These are phyloP conservation scores for Heliothis subflexa DNA, from an alignment of 1,140 invertebrate genomes.

Conservation along the genomic window DNA sequence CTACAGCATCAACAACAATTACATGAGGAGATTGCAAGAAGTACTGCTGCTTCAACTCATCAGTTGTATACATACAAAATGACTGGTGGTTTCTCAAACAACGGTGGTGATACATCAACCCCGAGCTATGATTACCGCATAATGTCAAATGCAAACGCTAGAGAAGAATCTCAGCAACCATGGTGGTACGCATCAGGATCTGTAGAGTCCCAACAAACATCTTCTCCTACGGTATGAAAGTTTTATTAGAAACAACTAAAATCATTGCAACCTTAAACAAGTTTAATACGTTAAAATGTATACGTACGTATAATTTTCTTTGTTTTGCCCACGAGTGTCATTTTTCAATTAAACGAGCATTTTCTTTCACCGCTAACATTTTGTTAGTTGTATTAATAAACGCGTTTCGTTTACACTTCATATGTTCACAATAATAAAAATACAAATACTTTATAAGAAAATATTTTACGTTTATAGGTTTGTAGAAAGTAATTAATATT, in stretches of 20 bases:
- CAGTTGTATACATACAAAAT: slow-evolving; percentile 94
- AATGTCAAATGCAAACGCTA: slow-evolving; percentile 74
- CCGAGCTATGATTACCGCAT: slow-evolving; percentile 80
- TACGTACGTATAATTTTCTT: too few species aligned
- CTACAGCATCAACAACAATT: slow-evolving; percentile 88
- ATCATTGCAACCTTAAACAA: too few species aligned
- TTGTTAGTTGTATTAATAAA: too few species aligned
- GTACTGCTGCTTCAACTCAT: slow-evolving; percentile 88
- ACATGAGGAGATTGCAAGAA: slow-evolving; percentile 85
- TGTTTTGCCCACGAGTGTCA: too few species aligned
- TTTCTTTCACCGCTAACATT: too few species aligned
- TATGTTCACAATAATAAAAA: too few species aligned
- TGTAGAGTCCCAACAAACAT: slow-evolving; percentile 76
- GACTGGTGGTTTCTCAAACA: slow-evolving; percentile 92
- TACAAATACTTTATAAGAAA: too few species aligned
- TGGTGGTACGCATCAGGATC: slow-evolving; percentile 81
- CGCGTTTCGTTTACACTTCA: too few species aligned
- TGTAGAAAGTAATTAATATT: too few species aligned
- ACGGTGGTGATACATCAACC: slow-evolving; percentile 82
- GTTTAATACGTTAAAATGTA: too few species aligned
- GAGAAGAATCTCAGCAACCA: slow-evolving; percentile 78
- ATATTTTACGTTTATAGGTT: too few species aligned
- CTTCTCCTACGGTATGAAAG: slow-evolving; percentile 77
- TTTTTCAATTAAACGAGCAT: too few species aligned
- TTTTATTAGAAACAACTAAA: not conserved